phyloP scores from a whole-genome alignment of 2,888 invertebrate species.

The Nebria salina region DNA sequence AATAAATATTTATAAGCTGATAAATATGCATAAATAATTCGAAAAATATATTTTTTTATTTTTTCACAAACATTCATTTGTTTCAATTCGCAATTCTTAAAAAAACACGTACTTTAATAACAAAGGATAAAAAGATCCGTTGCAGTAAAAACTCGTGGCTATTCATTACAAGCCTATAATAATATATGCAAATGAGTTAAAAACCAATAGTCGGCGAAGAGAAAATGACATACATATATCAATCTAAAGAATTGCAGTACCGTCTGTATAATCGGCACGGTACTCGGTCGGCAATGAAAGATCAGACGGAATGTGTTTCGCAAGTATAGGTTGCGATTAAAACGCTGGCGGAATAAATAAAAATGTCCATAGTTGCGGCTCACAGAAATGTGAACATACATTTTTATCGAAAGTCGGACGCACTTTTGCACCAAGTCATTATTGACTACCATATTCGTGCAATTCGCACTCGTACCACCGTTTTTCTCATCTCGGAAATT shows the following conservation, averaged over 20 bases:
- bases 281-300: neutral
- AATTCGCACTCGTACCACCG: slow-evolving; percentile 31
- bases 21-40: neutral
- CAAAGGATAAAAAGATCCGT: too few relatives aligned
- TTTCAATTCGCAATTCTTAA: too few relatives aligned
- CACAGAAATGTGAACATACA: neutral
- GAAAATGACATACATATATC: neutral
- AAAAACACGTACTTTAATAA: too few relatives aligned
- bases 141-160: neutral
- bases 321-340: neutral
- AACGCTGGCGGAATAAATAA: neutral
- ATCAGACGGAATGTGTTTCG: neutral
- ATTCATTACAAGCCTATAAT: neutral
- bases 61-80: too few relatives aligned
- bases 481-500: slow-evolving; percentile 19
- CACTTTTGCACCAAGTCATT: slow-evolving; percentile 24
- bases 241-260: neutral
- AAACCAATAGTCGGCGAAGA: neutral
- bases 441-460: slow-evolving; percentile 30
- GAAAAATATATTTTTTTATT: too few relatives aligned
- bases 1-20: neutral
- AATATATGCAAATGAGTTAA: slow-evolving; percentile 1
- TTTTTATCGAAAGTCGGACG: slow-evolving; percentile 4
- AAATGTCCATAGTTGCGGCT: neutral
- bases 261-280: neutral